Evolutionary conservation across 2,888 invertebrate genomes (phyloP), one percentile per base, ranked within the genome.

Genomic region (Pollenia amentaria): DNA sequence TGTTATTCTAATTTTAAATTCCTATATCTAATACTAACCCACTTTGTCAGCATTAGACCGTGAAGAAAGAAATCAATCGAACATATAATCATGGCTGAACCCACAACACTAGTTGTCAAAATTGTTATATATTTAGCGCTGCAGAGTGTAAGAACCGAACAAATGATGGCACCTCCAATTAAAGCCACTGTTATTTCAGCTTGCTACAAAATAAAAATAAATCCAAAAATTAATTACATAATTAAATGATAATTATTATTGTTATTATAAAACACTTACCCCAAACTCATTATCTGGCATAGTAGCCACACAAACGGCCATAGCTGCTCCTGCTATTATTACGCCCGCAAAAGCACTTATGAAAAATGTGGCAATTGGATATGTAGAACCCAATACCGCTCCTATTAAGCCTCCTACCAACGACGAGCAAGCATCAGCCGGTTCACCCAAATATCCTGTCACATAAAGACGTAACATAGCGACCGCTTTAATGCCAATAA

Each of bases 381-480:
- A 93, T 65, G 93, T 92, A 60, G 93, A 93, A 72, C 93, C 93
- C 75, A 93, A 89, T 21, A 93, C 92, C 38, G 93, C 93, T 81
- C 93, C 93, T 83, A 93, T 87, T 12, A 93, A 90, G 3, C 93
- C 93, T 14, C 93, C 92, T 44, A 93, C 92, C 75, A 93, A 91
- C 44, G 93, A 93, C 84, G 93, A 88, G 0, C 93, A 93, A 67
- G 93, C 92, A 87, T 93, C 93, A 11, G 92, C 93, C 60, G 93
- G 93, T 88, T 92, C 93, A 67, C 97, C 97, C 91, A 96, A 95
- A 72, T 95, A 94, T 14, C 97, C 96, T 93, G 97, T 95, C 86
- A 97, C 94, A 90, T 96, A 95, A 91, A 97, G 97, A 93, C 97
- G 97, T 70, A 96, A 94, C 92, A 97, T 97, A 90, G 97, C 97